These are phyloP conservation scores for Xiphophorus maculatus DNA, from an alignment of 2,113 vertebrate species.

Conservation along the genomic window DNA sequence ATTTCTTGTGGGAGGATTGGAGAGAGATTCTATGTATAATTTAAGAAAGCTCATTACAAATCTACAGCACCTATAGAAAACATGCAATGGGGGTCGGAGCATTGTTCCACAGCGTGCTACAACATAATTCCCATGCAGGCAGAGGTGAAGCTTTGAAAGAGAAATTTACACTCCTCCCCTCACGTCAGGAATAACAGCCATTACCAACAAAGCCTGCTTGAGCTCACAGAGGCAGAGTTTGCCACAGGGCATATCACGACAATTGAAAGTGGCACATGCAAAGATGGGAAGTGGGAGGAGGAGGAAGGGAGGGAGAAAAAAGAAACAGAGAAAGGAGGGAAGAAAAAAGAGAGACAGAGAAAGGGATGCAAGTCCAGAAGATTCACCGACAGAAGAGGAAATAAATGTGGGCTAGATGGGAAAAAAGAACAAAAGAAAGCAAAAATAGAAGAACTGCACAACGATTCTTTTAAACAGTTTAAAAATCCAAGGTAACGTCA, in stretches of 20 bases:
- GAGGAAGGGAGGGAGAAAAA: conserved; percentile 18
- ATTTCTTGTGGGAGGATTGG: conserved; percentile 32
- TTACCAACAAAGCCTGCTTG: conserved; percentile 78
- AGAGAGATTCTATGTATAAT: conserved; percentile 32
- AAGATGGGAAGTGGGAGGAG: conserved; percentile 75
- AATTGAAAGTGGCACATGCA: conserved; percentile 84
- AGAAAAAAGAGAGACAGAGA: conserved; percentile 46
- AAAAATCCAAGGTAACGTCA: conserved; percentile 44
- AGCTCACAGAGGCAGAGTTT: conserved; percentile 76
- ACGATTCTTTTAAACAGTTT: conserved; percentile 56
- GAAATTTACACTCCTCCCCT: conserved; percentile 79
- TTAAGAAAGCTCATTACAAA: conserved; percentile 34
- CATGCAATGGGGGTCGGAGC: conserved; percentile 16
- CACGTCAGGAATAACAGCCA: conserved; percentile 77
- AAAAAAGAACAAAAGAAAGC: conserved; percentile 63
- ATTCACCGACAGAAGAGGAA: conserved; percentile 63
- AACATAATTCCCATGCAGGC: conserved; percentile 60
- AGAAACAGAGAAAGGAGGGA: conserved; percentile 25
- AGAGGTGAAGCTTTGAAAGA: conserved; percentile 55
- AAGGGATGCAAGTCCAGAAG: conserved; percentile 52
- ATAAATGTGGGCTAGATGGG: conserved; percentile 61
- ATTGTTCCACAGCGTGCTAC: conserved; percentile 48
- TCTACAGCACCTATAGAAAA: conserved; percentile 32
- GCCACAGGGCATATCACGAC: conserved; percentile 81
- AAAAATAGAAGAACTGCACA: conserved; percentile 50